Base-by-base conservation (phyloP, 2,888 invertebrate species). In the Parapristionchus giblindavisi region DNA sequence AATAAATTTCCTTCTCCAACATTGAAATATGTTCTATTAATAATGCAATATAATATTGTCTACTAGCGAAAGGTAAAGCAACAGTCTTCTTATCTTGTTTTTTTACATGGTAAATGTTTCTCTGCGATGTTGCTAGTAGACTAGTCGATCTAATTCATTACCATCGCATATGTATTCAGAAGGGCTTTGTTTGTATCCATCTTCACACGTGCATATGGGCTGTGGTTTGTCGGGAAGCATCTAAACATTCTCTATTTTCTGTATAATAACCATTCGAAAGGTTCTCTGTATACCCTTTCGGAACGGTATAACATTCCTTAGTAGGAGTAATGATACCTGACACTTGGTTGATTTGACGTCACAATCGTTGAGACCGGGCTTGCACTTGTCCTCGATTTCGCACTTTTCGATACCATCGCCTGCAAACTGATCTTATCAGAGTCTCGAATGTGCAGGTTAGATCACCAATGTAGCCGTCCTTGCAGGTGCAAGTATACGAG, bases 381-480 rank as follows among this genome's bases (percentile, higher is more conserved):
- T 36, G 32, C 72, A 72, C 24, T 8, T 6, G 24, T 72, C 60
- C 17, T 21, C n/a, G 21, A 43, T 6, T 11, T 40, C 51, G 48
- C 72, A 72, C 29, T 72, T 72, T 27, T 38, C 8, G 11, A 34
- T 17, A 21, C 72, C 72, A 34, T 72, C 72, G 24, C 72, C 72
- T 72, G 60, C 14, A 38, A 40, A n/a, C 24, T 34, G 36, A 8
- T 17, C 24, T 60, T 14, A 32, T 4, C 11, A 29, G 14, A 14
- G 34, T 5, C 8, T 32, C 36, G 6, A n/a, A 5, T 54, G 24
- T 54, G 6, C 56, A 8, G 17, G 6, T 24, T n/a, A n/a, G 56
- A n/a, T 8, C 27, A n/a, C 24, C n/a, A 6, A n/a, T 24, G 70
- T 51, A 66, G 29, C 74, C 74, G 11, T 34, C 36, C 11, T 51